Evolutionary conservation across 2,888 invertebrate species (phyloP), one percentile per base, ranked within the genome.

Genomic region (Pinctada fucata): DNA sequence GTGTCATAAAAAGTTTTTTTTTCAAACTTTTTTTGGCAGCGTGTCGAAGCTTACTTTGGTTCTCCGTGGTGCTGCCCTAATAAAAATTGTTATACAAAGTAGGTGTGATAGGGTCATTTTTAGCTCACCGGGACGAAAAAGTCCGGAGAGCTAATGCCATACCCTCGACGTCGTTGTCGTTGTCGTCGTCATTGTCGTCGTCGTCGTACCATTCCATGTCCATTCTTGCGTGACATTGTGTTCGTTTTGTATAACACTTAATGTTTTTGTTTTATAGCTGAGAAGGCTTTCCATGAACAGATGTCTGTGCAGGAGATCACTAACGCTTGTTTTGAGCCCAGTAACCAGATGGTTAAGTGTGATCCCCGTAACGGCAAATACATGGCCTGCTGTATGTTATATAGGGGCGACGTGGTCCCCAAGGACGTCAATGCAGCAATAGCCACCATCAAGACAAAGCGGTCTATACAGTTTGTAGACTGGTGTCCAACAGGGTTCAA

Each of bases 231-330:
- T 31, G 31, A 31, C 31, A 31, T 31, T 31, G 31, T 31, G 31
- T 31, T 31, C 31, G 31, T 31, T 31, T 31, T 31, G 31, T 31
- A 31, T 31, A 31, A 16, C 67, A 3, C 10, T 2, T 10, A 13
- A 50, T 51, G 16, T 50, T 47, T 71, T 31, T 63, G 49, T 68
- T 31, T 79, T 79, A 1, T 69, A 85, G 97, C 97, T 81, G 97
- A 97, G 93, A 97, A 97, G 93, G 97, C 97, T 3, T 97, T 97
- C 94, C 97, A 97, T 92, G 97, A 97, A 93, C 97, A 97, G 79
- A 85, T 91, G 80, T 87, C 88, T 1, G 90, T 90, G 3, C 83
- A 89, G 58, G 90, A 91, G 81, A 88, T 91, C 58, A 91, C 90
- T 70, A 91, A 89, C 74, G 88, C 91, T 13, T 90, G 90, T 79